Percentiles rank a stretch among this genome's conserved stretches.
These are phyloP conservation scores for Thysanoteuthis rhombus DNA, from an alignment of 2,888 invertebrate species.

Conservation along the genomic window DNA sequence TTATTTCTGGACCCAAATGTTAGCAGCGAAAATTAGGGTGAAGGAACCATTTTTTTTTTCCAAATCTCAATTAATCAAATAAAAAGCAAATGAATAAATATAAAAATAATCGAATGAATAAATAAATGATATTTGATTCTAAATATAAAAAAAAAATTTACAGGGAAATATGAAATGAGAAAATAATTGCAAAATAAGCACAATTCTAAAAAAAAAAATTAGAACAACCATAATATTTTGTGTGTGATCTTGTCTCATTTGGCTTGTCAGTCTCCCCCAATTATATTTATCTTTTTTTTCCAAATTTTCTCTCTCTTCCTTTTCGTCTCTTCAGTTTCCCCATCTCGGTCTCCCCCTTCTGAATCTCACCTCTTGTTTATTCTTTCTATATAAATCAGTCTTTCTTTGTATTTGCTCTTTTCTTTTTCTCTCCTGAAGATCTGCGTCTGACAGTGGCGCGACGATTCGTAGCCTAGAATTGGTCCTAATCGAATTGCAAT, in stretches of 20 bases:
- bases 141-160: background rate
- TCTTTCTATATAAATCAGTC: background rate
- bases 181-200: background rate
- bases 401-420: background rate
- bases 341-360: background rate
- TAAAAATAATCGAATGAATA: background rate
- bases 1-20: too few species aligned
- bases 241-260: background rate
- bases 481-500: background rate
- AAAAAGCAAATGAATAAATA: background rate
- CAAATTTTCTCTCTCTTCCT: background rate
- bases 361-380: background rate
- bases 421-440: background rate
- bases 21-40: too few species aligned
- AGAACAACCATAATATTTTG: background rate
- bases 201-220: too few species aligned
- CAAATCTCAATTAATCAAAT: background rate
- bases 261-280: background rate
- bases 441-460: background rate
- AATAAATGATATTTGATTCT: background rate
- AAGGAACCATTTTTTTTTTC: too few species aligned
- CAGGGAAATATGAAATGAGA: background rate
- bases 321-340: background rate
- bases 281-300: background rate
- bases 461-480: background rate